These are phyloP conservation scores for Prolemur simus DNA, from an alignment of 2,113 vertebrate species.

Conservation along the genomic window DNA sequence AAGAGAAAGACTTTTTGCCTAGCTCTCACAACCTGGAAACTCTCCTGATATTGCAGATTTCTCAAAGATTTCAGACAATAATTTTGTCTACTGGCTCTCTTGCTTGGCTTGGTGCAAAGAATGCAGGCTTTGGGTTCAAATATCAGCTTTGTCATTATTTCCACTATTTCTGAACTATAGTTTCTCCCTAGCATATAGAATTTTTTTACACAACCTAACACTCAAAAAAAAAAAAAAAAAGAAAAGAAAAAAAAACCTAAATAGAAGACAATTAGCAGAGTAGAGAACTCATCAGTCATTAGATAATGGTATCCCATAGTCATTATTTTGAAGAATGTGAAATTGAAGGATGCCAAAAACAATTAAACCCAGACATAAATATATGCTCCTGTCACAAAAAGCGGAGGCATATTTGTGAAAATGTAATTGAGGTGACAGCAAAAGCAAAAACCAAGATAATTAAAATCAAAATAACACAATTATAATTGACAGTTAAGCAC, in stretches of 20 bases:
- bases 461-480: constrained; percentile 43
- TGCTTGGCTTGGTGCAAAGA: neutral
- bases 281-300: constrained; percentile 46
- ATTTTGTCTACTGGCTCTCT: constrained; percentile 9
- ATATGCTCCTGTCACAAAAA: constrained; percentile 48
- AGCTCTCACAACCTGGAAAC: neutral
- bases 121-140: neutral
- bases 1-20: constrained; percentile 9
- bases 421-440: constrained; percentile 52
- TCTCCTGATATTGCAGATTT: neutral
- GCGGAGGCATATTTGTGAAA: constrained; percentile 53
- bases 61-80: neutral
- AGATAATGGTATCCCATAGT: constrained; percentile 39
- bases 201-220: neutral
- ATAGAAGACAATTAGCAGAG: constrained; percentile 30
- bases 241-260: neutral
- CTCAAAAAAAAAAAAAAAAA: neutral
- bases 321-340: constrained; percentile 60
- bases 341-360: constrained; percentile 44
- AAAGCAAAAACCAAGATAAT: constrained; percentile 52
- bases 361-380: constrained; percentile 60
- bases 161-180: neutral
- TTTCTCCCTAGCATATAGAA: neutral
- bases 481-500: neutral
- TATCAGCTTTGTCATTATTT: neutral